phyloP scores from a whole-genome alignment of 2,888 invertebrate species.

The Drosophila robusta region DNA sequence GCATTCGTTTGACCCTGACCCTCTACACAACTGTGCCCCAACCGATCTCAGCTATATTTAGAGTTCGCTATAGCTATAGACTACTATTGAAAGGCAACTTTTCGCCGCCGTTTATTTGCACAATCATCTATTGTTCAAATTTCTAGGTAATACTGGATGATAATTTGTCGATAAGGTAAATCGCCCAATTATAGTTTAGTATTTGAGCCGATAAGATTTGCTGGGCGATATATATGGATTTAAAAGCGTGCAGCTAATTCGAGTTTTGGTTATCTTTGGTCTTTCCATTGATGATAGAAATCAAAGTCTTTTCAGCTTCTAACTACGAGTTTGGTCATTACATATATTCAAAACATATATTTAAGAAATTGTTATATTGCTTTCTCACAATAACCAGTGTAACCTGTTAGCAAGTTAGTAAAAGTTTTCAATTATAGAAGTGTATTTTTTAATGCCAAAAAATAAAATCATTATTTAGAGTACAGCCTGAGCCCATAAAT shows the following conservation, averaged over 20 bases:
- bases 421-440: not conserved
- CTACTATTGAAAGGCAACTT: not conserved
- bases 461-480: not conserved
- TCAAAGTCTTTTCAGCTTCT: not conserved
- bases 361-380: not conserved
- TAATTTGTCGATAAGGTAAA: constrained; percentile 33
- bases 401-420: not conserved
- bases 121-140: constrained; percentile 7
- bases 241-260: not conserved
- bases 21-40: not conserved
- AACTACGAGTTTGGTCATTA: not conserved
- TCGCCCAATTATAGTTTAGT: constrained; percentile 19
- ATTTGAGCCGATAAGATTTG: constrained; percentile 35
- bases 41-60: not conserved
- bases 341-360: too few species aligned
- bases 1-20: constrained; percentile 42
- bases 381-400: not conserved
- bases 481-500: too few species aligned
- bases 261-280: not conserved
- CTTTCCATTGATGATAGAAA: not conserved
- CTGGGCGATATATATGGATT: constrained; percentile 5
- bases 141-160: not conserved
- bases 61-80: not conserved
- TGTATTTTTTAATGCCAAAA: not conserved
- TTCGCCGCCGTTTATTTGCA: constrained; percentile 2